Base-by-base conservation (phyloP, 2,888 invertebrate genomes). In the Ectobius pallidus region DNA sequence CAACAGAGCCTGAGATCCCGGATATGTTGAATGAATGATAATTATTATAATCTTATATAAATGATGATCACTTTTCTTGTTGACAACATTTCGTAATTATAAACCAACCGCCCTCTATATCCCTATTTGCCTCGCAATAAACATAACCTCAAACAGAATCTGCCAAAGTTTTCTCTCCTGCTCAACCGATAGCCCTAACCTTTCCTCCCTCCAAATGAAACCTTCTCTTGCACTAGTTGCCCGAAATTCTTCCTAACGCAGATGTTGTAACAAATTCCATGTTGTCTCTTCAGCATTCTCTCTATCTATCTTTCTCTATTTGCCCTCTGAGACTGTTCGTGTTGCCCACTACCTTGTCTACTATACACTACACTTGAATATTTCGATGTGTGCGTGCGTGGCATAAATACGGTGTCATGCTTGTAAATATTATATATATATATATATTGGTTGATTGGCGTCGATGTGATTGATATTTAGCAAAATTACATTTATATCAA, bases 251-350 rank as follows among this genome's bases (percentile, higher is more conserved):
- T 18, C 22, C 63, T 22, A 27, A 44, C 27, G 65, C 65, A 65
- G 65, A 65, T 65, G 65, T 65, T 65, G 65, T 65, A 27, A 65
- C 42, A 63, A 32, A 65, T 44, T 65, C 65, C 65, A 65, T 65
- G 65, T 65, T 71, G 63, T 71, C 32, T 70, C 70, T 70, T 71
- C 71, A 62, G 71, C 63, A 71, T 65, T 71, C 71, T 71, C 71
- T 70, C 49, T 63, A 14, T 46, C 46, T 70, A n/a, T 34, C 63
- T 62, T 18, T 62, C 34, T 70, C 30, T 62, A 69, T 69, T n/a
- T 68, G 22, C 32, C 44, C 68, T 68, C n/a, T 68, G n/a, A 52
- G 27, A 27, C 42, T 52, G 27, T 44, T 46, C 44, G 65, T 65
- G 65, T 65, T 65, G 42, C 55, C 44, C 69, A 63, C 69, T 46